Percentiles rank a stretch among this genome's conserved stretches.
Evolutionary conservation across 2,113 vertebrate species (phyloP).

Genomic region (Actinemys pallida): DNA sequence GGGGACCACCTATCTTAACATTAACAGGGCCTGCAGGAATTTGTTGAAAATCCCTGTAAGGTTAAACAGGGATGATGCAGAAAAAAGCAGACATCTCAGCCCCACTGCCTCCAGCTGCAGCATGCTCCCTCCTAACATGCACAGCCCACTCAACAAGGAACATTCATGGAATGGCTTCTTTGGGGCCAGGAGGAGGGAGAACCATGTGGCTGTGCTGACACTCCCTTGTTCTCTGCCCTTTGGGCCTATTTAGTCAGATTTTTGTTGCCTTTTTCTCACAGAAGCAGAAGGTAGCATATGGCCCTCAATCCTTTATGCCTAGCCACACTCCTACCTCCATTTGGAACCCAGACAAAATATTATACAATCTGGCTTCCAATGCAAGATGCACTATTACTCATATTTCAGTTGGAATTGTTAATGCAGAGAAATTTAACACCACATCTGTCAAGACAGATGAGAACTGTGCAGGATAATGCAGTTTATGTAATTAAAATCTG

Average conservation of each 20-base stretch:
- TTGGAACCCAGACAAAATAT: background rate
- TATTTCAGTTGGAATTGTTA: background rate
- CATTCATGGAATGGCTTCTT: background rate
- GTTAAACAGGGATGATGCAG: background rate
- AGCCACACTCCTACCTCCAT: background rate
- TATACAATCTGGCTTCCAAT: background rate
- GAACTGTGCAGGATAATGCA: background rate
- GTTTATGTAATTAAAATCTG: background rate
- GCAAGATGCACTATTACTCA: background rate
- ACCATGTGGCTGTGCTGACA: background rate
- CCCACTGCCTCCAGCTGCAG: background rate
- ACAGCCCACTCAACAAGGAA: background rate
- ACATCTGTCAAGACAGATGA: background rate
- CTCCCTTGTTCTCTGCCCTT: background rate
- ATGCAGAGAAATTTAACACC: background rate
- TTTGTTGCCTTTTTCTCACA: background rate
- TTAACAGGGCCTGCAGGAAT: background rate
- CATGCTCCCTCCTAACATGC: background rate
- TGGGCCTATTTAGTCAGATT: background rate
- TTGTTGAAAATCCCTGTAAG: background rate
- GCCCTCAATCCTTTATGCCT: background rate
- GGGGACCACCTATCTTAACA: background rate
- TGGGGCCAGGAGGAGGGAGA: background rate
- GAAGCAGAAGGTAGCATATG: background rate
- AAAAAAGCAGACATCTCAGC: background rate